Percentiles rank a stretch among this genome's conserved stretches.
Conservation (phyloP, 2,888 invertebrate species). For the Tenthredo distinguenda region DNA sequence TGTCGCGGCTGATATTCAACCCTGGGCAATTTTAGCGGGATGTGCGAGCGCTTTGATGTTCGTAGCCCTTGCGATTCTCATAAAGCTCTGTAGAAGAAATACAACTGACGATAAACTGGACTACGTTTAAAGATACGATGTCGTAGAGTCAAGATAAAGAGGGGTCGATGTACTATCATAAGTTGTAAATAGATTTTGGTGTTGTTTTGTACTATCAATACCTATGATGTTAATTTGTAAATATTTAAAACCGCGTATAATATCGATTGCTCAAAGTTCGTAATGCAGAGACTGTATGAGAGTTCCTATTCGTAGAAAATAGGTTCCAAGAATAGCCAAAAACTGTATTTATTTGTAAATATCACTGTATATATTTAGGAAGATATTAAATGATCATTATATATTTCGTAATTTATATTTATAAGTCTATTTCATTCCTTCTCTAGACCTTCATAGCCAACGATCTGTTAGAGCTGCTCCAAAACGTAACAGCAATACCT, state of each 20-base stretch:
- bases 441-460: background rate
- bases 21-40: conserved; percentile 64
- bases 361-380: conserved; percentile 52
- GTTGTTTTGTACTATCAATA: background rate
- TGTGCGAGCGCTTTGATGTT: conserved; percentile 58
- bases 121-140: background rate
- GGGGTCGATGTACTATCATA: background rate
- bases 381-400: conserved; percentile 39
- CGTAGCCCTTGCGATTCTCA: conserved; percentile 61
- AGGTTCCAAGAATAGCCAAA: conserved; percentile 52
- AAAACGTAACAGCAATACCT: background rate
- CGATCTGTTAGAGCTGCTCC: background rate
- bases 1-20: conserved; percentile 62
- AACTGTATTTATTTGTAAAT: conserved; percentile 76
- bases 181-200: conserved; percentile 30
- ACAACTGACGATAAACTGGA: conserved; percentile 13
- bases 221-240: conserved; percentile 20
- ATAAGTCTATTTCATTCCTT: background rate
- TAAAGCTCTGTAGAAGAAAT: conserved; percentile 61
- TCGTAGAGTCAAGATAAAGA: background rate
- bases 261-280: conserved; percentile 51
- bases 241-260: conserved; percentile 6
- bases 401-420: conserved; percentile 32
- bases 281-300: conserved; percentile 76
- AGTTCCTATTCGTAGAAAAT: conserved; percentile 72